Base-by-base conservation (phyloP, 2,113 vertebrate genomes). In the Sceloporus undulatus region DNA sequence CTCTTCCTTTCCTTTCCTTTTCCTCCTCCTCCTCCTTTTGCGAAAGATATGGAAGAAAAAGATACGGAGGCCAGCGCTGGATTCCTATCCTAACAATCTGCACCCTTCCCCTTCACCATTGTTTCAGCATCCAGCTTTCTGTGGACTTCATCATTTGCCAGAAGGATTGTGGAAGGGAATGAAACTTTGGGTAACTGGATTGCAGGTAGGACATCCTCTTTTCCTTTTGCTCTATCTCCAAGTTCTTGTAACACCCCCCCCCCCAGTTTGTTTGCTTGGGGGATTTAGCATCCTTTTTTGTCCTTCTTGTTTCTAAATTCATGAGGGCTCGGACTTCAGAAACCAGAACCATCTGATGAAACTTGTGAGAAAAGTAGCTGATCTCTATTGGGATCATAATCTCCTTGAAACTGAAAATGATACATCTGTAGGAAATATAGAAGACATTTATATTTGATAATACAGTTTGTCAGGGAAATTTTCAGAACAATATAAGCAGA, bases 21-120 rank as follows among this genome's bases (percentile, higher is more conserved):
- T 74, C 87, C 56, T 38, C 86, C 88, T 73, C 76, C 88, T 29
- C 79, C 70, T 18, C 54, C 87, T 40, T 92, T 88, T 82, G 82
- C 54, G 85, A 94, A 96, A 96, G 96, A 96, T 95, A 94, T 94
- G 96, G 94, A 93, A 96, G 95, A 92, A 84, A 87, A 91, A 84
- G 88, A 97, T 92, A 94, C 82, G 76, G 94, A 87, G 0, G 82
- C 92, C 73, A 92, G 85, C 89, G 34, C 76, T 2, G 90, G 93
- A 95, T 91, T 84, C 93, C 94, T 90, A 96, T 92, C 19, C 54
- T 42, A 16, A 59, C 93, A 84, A 91, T 90, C 85, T 1, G 52
- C 18, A 19, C 14, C 59, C 40, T 80, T 71, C 88, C 82, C 4
- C 88, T 79, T 86, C 77, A 16, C 10, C 1, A 4, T 52, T 27